A percentile compares a stretch with the other conserved stretches of the same genome.
These are phyloP conservation scores for Temnothorax curvispinosus DNA, from an alignment of 1,140 invertebrate species.

Conservation along the genomic window DNA sequence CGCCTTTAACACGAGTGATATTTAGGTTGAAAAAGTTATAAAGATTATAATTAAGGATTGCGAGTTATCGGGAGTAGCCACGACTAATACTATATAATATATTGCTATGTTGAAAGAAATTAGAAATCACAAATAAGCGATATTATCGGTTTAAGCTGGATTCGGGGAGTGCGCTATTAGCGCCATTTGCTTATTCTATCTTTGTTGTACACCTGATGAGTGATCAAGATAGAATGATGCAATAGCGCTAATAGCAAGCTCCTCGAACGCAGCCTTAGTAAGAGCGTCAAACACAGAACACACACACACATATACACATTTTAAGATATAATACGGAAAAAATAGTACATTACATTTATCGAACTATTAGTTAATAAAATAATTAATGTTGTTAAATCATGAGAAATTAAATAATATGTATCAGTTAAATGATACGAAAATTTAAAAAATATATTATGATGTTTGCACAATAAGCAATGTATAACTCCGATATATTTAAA, in stretches of 20 bases:
- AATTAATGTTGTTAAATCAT: neutral
- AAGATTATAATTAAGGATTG: constrained; percentile 22
- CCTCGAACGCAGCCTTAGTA: no score
- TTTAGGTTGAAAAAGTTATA: neutral
- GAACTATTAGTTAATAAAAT: neutral
- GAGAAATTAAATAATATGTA: neutral
- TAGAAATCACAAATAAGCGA: neutral
- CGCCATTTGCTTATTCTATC: no score
- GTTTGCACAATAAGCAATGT: neutral
- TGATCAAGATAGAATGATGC: no score
- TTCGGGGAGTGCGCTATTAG: no score
- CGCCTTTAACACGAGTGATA: neutral
- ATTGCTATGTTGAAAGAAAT: neutral
- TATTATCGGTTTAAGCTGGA: neutral
- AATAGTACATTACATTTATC: neutral
- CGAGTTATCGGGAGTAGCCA: neutral
- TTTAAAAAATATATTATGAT: neutral
- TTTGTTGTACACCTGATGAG: no score
- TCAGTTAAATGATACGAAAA: neutral
- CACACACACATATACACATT: neutral
- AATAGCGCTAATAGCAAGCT: no score
- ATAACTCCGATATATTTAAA: neutral
- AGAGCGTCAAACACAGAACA: neutral
- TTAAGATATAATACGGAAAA: neutral
- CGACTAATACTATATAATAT: neutral